phyloP scores from a whole-genome alignment of 53 echinoderm and acorn worm genomes.

The Holothuria scabra region DNA sequence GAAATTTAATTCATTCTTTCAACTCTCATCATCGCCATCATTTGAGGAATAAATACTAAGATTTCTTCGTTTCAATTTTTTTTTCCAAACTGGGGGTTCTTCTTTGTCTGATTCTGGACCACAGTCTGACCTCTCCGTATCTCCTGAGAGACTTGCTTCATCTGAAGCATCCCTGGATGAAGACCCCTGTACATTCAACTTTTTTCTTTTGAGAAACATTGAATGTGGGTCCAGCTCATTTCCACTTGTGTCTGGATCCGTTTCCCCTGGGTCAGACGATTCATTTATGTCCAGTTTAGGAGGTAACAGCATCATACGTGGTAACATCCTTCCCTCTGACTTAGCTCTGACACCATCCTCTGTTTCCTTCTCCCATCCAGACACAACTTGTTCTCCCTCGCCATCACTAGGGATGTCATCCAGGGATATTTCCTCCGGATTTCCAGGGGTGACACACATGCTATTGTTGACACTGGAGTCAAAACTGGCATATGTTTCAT shows the following conservation, averaged over 20 bases:
- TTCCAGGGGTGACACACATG: constrained; percentile 30
- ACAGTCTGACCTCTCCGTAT: constrained; percentile 52
- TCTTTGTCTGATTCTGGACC: constrained; percentile 45
- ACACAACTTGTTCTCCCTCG: constrained; percentile 42
- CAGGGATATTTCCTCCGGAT: constrained; percentile 49
- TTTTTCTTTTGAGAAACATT: constrained; percentile 58
- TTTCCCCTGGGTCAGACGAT: constrained; percentile 26
- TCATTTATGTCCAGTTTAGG: constrained; percentile 44
- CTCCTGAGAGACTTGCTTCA: constrained; percentile 62
- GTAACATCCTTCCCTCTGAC: neutral
- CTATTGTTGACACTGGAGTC: constrained; percentile 10
- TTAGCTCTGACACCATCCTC: constrained; percentile 18
- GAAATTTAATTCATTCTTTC: neutral
- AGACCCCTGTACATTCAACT: constrained; percentile 63
- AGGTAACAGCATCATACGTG: neutral
- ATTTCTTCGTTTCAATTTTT: constrained; percentile 87
- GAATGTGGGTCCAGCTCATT: constrained; percentile 24
- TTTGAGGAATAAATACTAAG: constrained; percentile 86
- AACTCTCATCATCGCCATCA: constrained; percentile 76
- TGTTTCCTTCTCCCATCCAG: constrained; percentile 12
- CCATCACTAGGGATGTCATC: constrained; percentile 59
- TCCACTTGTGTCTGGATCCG: constrained; percentile 43
- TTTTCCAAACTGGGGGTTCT: constrained; percentile 62
- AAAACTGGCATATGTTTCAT: constrained; percentile 47
- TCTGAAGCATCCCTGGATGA: constrained; percentile 66